These are phyloP conservation scores for Drosophila prolongata DNA, from an alignment of 2,888 invertebrate species.

Conservation along the genomic window DNA sequence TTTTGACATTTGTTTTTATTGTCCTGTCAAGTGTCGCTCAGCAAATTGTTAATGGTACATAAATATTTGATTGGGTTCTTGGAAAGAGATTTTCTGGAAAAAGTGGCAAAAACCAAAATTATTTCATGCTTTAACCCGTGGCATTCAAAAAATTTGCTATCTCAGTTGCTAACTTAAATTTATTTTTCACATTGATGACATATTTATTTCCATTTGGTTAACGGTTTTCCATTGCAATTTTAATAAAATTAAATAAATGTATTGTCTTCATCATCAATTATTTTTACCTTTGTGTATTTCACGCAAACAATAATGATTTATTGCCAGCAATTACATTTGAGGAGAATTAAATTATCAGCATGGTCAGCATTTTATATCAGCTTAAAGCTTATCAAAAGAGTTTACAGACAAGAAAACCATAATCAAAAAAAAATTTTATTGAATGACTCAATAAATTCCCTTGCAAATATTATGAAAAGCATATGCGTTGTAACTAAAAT, in stretches of 20 bases:
- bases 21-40: slow-evolving; percentile 30
- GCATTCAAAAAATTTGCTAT: slow-evolving; percentile 4
- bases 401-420: slow-evolving; percentile 26
- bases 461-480: background rate
- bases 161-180: slow-evolving; percentile 10
- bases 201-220: too few relatives aligned
- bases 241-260: slow-evolving; percentile 8
- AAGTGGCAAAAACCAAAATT: background rate
- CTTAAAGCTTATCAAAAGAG: slow-evolving; percentile 35
- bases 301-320: slow-evolving; percentile 36
- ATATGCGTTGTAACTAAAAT: too few relatives aligned
- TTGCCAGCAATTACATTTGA: slow-evolving; percentile 26
- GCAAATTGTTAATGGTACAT: slow-evolving; percentile 52
- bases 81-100: background rate
- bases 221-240: slow-evolving; percentile 1
- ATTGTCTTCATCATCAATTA: slow-evolving; percentile 28
- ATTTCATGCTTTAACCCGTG: background rate
- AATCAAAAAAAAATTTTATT: background rate
- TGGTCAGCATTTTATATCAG: slow-evolving; percentile 43
- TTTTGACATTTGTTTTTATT: slow-evolving; percentile 25
- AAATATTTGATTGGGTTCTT: slow-evolving; percentile 30
- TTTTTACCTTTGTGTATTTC: slow-evolving; percentile 2
- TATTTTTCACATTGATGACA: slow-evolving; percentile 2
- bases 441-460: background rate
- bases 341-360: slow-evolving; percentile 38